Percentiles rank a stretch among this genome's conserved stretches.
These are phyloP conservation scores for Euura lappo DNA, from an alignment of 1,140 invertebrate genomes.

Conservation along the genomic window DNA sequence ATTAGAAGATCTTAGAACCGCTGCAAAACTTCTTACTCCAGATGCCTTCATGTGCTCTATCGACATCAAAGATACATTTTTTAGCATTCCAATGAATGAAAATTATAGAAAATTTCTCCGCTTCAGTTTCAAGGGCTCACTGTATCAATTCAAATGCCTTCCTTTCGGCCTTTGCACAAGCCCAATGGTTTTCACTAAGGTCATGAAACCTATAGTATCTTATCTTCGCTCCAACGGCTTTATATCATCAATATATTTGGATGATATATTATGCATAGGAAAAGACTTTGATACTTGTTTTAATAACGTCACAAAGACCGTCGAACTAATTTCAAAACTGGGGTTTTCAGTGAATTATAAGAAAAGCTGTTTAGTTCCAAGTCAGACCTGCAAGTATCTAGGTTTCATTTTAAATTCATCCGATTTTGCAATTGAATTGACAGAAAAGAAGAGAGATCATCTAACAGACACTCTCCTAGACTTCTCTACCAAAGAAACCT, in stretches of 20 bases:
- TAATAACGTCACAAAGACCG: background rate
- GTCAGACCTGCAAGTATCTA: constrained; percentile 23
- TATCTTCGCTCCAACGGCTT: constrained; percentile 13
- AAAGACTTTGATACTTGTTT: constrained; percentile 32
- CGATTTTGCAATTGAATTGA: background rate
- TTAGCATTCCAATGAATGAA: constrained; percentile 21
- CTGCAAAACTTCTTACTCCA: constrained; percentile 17
- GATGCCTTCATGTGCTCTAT: constrained; percentile 18
- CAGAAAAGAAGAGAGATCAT: background rate
- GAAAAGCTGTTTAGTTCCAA: constrained; percentile 14
- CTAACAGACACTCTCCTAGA: background rate
- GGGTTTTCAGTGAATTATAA: constrained; percentile 20
- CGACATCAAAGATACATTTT: constrained; percentile 26
- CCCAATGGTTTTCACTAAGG: constrained; percentile 22
- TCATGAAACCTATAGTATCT: constrained; percentile 22
- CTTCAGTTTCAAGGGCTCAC: constrained; percentile 21
- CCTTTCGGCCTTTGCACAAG: constrained; percentile 9
- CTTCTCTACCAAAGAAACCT: constrained; percentile 3
- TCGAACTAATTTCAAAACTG: constrained; percentile 7
- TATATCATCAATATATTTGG: constrained; percentile 20
- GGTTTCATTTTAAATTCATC: constrained; percentile 17
- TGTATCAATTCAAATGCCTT: constrained; percentile 24
- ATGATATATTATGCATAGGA: constrained; percentile 24
- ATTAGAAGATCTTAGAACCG: constrained; percentile 25
- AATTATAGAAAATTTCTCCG: constrained; percentile 19